Base-by-base conservation (phyloP, 1,140 invertebrate genomes). In the Microvelia longipes region DNA sequence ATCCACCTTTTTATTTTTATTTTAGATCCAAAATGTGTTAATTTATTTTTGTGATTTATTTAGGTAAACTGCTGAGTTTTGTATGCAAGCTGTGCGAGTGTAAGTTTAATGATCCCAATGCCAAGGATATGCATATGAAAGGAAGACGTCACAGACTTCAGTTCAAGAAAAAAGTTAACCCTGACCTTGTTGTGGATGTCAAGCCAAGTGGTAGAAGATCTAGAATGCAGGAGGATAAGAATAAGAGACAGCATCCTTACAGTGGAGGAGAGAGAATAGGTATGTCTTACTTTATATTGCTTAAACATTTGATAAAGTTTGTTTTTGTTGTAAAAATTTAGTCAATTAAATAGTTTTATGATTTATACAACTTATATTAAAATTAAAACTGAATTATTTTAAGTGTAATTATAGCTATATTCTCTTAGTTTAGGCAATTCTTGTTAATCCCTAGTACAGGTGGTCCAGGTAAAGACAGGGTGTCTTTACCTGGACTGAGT, bases 61-160 rank as follows among this genome's bases (percentile, higher is more conserved):
- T 28, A 83, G 87, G 90, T 13, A 90, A 89, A 81, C 80, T 92
- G 62, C 87, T 97, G 70, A 93, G 90, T 78, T 99, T 98, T 80
- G 96, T 96, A 80, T 99, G 97, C 81, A 98, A 98, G 82, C 84
- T 99, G 1, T 99, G 97, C 82, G 96, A 98, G 79, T 99, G 96
- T 80, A 91, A 94, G 74, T 98, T 98, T 81, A 98, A 97, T 80
- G 97, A 98, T 84, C 95, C 95, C 13, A 98, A 98, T 83, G 97
- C 96, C 73, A 99, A 98, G 84, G 94, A 98, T 79, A 98, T 98
- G 95, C 97, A 98, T 80, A 95, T 98, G 91, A 98, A 98, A 81
- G 97, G 96, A 29, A 84, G 95, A 19, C 83, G 96, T 11, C 97
- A 99, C 83, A 84, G 97, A 60, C 84, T 98, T 50, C 93, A 97